Evolutionary conservation across 2,888 invertebrate genomes (phyloP), one percentile per base, ranked within the genome.

Genomic region (Nineta flava): DNA sequence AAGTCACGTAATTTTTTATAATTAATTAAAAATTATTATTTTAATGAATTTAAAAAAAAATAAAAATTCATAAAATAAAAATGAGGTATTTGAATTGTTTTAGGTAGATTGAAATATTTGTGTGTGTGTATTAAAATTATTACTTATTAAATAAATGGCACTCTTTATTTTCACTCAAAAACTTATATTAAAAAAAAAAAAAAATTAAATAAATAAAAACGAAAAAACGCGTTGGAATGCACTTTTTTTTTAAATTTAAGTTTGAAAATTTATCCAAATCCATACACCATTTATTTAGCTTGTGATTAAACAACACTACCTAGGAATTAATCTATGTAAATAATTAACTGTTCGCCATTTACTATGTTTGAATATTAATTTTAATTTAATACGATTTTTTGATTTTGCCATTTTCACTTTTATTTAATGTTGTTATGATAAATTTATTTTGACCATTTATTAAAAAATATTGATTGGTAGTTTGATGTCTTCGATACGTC

Each of bases 31-130:
- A 26, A 26, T 26, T 6, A 26, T 26, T 45, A 45, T 26, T 45
- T 26, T 10, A 15, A 2, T 13, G 3, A n/a, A 7, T 44, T 15
- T 44, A 19, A n/a, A 44, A 19, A 42, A 15, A 13, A 6, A 42
- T 26, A 26, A 26, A 26, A 26, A 26, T 7, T 26, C 26, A 26
- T 26, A 26, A 40, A 40, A 16, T 40, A 40, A 40, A 40, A 40
- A 40, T 40, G 40, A 40, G 40, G 40, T 40, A 40, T 16, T 12
- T 60, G 53, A 31, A 70, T 64, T 40, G 67, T 62, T 55, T 64
- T 64, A 56, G 65, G 65, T 55, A 71, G 40, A 40, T 9, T 40
- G n/a, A 9, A 13, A n/a, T 2, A 9, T 9, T 40, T n/a, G 9
- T 40, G n/a, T 40, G 9, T 16, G n/a, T 16, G n/a, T n/a, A n/a